Evolutionary conservation across 2,797 vertebrate species (phyloP).

Genomic region (Tenualosa thibaudeaui): DNA sequence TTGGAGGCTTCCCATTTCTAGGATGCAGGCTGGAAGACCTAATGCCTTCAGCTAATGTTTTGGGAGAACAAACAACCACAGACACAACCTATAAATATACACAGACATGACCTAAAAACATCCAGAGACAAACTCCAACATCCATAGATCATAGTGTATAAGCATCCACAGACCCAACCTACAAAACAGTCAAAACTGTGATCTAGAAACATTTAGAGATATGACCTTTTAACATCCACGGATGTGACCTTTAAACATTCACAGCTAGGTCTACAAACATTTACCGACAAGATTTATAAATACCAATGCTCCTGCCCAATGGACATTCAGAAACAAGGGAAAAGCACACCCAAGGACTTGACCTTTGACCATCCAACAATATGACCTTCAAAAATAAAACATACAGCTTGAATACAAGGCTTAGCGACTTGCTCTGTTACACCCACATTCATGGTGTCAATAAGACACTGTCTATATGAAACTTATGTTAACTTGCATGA

Average conservation of each 20-base stretch:
- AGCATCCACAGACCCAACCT: constrained; percentile 2
- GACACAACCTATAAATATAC: background rate
- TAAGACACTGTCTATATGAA: background rate
- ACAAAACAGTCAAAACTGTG: background rate
- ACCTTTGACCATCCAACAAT: background rate
- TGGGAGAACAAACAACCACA: background rate
- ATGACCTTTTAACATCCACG: constrained; percentile 6
- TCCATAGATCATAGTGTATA: background rate
- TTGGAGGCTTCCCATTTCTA: background rate
- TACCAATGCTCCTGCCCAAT: background rate
- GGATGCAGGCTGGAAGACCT: background rate
- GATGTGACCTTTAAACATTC: constrained; percentile 7
- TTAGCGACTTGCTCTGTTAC: background rate
- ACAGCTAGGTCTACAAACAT: constrained; percentile 10
- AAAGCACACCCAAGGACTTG: background rate
- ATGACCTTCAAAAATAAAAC: background rate
- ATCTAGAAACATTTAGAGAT: background rate
- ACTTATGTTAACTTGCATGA: too few species aligned
- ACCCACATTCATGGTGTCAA: background rate
- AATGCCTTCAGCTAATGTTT: constrained; percentile 13
- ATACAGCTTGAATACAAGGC: background rate
- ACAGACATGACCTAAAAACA: background rate
- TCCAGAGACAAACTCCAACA: background rate
- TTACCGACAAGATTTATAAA: background rate
- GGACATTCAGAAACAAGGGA: background rate